Evolutionary conservation across 1,140 invertebrate genomes (phyloP), one percentile per base, ranked within the genome.

Genomic region (Popillia japonica): DNA sequence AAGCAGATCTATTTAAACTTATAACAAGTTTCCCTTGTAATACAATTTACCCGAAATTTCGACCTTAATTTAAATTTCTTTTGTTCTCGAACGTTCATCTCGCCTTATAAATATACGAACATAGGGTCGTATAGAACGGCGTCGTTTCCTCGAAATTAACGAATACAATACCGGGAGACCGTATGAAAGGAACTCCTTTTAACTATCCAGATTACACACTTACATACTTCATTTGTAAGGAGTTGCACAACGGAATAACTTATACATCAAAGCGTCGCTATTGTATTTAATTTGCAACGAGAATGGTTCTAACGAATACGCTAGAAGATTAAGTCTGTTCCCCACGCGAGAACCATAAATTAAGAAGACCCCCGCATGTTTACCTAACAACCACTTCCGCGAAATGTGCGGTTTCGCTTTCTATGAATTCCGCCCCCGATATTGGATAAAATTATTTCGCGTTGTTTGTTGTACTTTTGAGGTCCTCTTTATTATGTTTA

Each of bases 11-110:
- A 55, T 55, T 55, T 55, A 55, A 17, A 17, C 6, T 55, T 17
- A 55, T 17, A 55, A 55, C 17, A 17, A 17, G 17, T 55, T 55
- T 17, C 48, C 48, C 2, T 55, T 7, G 14, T n/a, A 55, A 55
- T 55, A 55, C 4, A 55, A 55, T 55, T 17, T 55, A 55, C 14
- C 48, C 48, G 0, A 55, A 55, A 17, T 17, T 55, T 55, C 48
- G 48, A 17, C 48, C 14, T 55, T 55, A 55, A 55, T 55, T 55
- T 55, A 55, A 55, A 55, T 55, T 55, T 55, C 48, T 55, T 48
- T 55, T 55, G 48, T 55, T 55, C 48, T 17, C 14, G 14, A 6
- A 55, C 48, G 48, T 55, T 55, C 48, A 55, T 55, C 48, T n/a
- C 48, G 48, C 48, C 17, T 55, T 17, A 55, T 55, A 55, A 55